phyloP scores from a whole-genome alignment of 2,888 invertebrate species.

The Drosophila austrosaltans region DNA sequence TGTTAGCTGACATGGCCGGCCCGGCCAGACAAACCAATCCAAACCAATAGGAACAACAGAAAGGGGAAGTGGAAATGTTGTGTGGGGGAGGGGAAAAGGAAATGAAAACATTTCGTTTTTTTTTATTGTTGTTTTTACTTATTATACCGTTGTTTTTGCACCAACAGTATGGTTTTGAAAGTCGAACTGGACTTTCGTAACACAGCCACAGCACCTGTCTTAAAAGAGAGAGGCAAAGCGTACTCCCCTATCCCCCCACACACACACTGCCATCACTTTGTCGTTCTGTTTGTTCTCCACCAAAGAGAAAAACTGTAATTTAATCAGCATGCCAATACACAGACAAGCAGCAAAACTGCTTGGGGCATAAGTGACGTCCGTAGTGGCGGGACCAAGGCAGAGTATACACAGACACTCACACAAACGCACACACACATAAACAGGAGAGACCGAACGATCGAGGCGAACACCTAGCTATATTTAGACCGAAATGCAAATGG shows the following conservation, averaged over 20 bases:
- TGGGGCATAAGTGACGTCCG: slow-evolving; percentile 53
- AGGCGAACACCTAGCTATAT: slow-evolving; percentile 65
- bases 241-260: not conserved
- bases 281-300: not conserved
- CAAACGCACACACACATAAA: slow-evolving; percentile 28
- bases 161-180: slow-evolving; percentile 52
- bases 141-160: slow-evolving; percentile 49
- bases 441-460: slow-evolving; percentile 24
- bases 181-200: slow-evolving; percentile 64
- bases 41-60: slow-evolving; percentile 11
- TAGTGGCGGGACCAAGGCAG: slow-evolving; percentile 62
- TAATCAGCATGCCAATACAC: slow-evolving; percentile 60
- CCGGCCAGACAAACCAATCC: slow-evolving; percentile 26
- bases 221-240: not conserved
- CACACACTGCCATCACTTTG: not conserved
- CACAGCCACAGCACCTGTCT: slow-evolving; percentile 81
- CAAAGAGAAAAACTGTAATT: slow-evolving; percentile 65
- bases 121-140: too few relatives aligned
- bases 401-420: slow-evolving; percentile 40
- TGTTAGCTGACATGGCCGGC: slow-evolving; percentile 47
- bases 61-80: slow-evolving; percentile 12
- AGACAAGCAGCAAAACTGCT: slow-evolving; percentile 20
- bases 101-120: not conserved
- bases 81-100: not conserved
- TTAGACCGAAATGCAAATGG: slow-evolving; percentile 77